Percentiles rank a stretch among this genome's conserved stretches.
Conservation (phyloP, 2,888 invertebrate genomes). For the Aromia moschata region DNA sequence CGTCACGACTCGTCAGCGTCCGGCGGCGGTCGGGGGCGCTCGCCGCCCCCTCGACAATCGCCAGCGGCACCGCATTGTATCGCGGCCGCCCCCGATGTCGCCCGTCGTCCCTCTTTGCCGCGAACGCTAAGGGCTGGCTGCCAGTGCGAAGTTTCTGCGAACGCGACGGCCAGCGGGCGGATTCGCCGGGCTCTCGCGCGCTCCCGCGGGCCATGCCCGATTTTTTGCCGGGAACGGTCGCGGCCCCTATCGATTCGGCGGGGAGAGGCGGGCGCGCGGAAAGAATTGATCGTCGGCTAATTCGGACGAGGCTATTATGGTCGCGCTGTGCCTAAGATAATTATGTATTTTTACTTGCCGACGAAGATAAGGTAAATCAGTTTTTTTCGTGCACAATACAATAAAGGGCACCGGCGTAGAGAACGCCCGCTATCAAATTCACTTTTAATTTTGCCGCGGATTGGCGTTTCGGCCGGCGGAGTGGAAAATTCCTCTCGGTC, state of each 20-base stretch:
- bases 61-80: constrained; percentile 55
- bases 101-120: constrained; percentile 50
- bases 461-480: too few relatives aligned
- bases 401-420: not conserved
- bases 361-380: not conserved
- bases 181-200: constrained; percentile 23
- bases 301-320: constrained; percentile 25
- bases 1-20: constrained; percentile 50
- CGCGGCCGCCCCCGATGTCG: constrained; percentile 54
- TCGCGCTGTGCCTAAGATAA: not conserved
- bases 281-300: constrained; percentile 42
- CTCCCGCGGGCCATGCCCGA: constrained; percentile 1
- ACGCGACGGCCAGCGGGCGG: constrained; percentile 30
- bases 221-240: constrained; percentile 17
- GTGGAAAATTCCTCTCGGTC: too few relatives aligned
- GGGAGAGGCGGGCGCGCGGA: constrained; percentile 29
- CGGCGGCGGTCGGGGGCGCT: constrained; percentile 44
- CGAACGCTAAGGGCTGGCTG: constrained; percentile 46
- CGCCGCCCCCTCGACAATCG: constrained; percentile 51
- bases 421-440: too few relatives aligned
- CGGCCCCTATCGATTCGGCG: constrained; percentile 24
- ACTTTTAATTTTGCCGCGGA: too few relatives aligned
- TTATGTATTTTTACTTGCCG: not conserved
- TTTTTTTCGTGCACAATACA: not conserved
- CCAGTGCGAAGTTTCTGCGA: constrained; percentile 48